Evolutionary conservation across 2,888 invertebrate genomes (phyloP), one percentile per base, ranked within the genome.

Genomic region (Emmelina monodactyla): DNA sequence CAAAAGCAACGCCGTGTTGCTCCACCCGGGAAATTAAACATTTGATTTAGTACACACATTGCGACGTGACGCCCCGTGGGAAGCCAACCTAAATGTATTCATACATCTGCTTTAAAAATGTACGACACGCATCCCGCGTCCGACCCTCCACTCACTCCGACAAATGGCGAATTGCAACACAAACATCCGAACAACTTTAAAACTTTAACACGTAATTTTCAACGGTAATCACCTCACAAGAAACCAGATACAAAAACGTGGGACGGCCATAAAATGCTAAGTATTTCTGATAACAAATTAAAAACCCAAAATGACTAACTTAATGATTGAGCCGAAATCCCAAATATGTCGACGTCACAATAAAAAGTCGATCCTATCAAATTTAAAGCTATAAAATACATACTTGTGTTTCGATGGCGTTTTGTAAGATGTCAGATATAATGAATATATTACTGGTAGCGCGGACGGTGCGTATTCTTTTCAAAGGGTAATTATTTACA

Each of bases 381-480:
- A 50, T 49, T 44, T 42, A 47, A 46, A 49, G 53, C 58, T 54
- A 63, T 73, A 70, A 68, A 67, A 58, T 65, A 64, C 62, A 69
- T 73, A 70, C 69, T 67, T 72, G 69, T 66, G 66, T 72, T 64
- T 58, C 51, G 61, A 61, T 65, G 65, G 62, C 62, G 64, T 68
- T 73, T 72, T 72, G 73, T 78, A 64, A 62, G 63, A 62, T 67
- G 76, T 73, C 75, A 63, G 68, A 64, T 67, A 66, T 70, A 75
- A 76, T 71, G 67, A 76, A 79, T 75, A 75, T 75, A 79, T 78
- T 73, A 73, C 72, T 75, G 55, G 78, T 76, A 78, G 78, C 75
- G 44, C 41, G 44, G 56, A 57, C 60, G 58, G 58, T 60, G n/a
- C n/a, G 62, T 66, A 66, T 68, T 64, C 61, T 70, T 72, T 73